phyloP scores from a whole-genome alignment of 2,113 vertebrate genomes.

The Paratilapia polleni region DNA sequence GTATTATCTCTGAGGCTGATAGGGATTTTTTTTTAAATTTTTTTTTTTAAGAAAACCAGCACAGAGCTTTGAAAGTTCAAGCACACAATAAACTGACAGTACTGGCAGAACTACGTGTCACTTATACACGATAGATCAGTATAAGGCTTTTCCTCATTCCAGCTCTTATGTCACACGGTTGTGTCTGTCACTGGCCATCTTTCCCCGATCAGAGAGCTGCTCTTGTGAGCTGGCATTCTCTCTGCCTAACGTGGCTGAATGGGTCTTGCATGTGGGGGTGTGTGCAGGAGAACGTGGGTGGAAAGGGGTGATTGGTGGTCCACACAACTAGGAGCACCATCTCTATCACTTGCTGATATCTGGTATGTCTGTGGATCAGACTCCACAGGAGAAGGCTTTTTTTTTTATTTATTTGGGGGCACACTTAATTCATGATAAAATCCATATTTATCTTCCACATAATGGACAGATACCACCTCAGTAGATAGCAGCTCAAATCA shows the following conservation, averaged over 20 bases:
- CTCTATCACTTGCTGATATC: slow-evolving; percentile 48
- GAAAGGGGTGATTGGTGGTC: background rate
- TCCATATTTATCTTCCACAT: slow-evolving; percentile 25
- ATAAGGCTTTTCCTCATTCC: background rate
- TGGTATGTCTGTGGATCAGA: slow-evolving; percentile 15
- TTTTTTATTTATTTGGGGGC: background rate
- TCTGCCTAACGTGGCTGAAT: background rate
- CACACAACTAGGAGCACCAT: slow-evolving; percentile 8
- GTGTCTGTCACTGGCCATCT: slow-evolving; percentile 11
- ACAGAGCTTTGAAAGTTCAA: no score
- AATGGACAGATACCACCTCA: slow-evolving; percentile 13
- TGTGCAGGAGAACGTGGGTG: background rate
- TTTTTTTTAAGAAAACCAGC: no score
- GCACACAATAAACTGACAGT: background rate
- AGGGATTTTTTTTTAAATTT: no score
- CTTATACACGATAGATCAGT: slow-evolving; percentile 3
- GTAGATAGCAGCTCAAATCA: slow-evolving; percentile 29
- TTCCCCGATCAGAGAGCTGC: background rate
- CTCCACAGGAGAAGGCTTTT: slow-evolving; percentile 2
- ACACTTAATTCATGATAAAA: slow-evolving; percentile 4
- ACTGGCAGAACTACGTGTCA: slow-evolving; percentile 4
- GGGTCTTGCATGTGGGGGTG: background rate
- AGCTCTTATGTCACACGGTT: slow-evolving; percentile 42
- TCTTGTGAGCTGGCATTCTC: no score
- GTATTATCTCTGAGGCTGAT: no score